Conservation (phyloP, 2,797 vertebrate genomes). For the Peromyscus melanophrys region DNA sequence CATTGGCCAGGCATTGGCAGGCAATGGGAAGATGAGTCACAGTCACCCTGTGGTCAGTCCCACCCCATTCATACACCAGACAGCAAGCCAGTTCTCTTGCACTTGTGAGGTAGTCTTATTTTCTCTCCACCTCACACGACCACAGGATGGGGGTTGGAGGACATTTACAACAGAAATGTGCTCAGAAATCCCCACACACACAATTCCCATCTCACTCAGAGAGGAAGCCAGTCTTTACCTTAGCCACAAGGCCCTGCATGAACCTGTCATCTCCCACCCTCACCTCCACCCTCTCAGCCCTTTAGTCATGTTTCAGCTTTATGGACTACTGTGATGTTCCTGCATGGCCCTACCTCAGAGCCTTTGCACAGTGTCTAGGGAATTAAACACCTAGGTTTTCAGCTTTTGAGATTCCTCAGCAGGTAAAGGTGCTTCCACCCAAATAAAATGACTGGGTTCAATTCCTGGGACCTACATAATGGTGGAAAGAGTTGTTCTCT, state of each 20-base stretch:
- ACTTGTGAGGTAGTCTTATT: conserved; percentile 14
- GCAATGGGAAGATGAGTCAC: not conserved
- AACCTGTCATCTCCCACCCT: not conserved
- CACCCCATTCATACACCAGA: not conserved
- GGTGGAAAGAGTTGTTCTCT: not conserved
- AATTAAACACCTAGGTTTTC: too few species aligned
- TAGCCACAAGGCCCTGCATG: not conserved
- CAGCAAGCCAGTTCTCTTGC: not conserved
- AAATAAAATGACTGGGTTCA: too few species aligned
- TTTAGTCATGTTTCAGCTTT: not conserved
- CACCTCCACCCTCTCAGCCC: not conserved
- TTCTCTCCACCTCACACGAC: conserved; percentile 41
- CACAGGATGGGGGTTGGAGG: conserved; percentile 45
- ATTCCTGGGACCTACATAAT: not conserved
- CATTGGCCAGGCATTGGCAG: rapidly evolving
- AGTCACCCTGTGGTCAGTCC: not conserved
- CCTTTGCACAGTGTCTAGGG: not conserved
- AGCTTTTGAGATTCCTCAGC: not conserved
- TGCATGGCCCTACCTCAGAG: not conserved
- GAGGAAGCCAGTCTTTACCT: conserved; percentile 59
- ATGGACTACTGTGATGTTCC: not conserved
- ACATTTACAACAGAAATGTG: conserved; percentile 15
- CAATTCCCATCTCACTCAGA: not conserved
- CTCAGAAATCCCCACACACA: conserved; percentile 10
- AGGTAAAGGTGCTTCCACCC: not conserved